Conservation (phyloP, 2,797 vertebrate species). For the Leptoclinus maculatus region DNA sequence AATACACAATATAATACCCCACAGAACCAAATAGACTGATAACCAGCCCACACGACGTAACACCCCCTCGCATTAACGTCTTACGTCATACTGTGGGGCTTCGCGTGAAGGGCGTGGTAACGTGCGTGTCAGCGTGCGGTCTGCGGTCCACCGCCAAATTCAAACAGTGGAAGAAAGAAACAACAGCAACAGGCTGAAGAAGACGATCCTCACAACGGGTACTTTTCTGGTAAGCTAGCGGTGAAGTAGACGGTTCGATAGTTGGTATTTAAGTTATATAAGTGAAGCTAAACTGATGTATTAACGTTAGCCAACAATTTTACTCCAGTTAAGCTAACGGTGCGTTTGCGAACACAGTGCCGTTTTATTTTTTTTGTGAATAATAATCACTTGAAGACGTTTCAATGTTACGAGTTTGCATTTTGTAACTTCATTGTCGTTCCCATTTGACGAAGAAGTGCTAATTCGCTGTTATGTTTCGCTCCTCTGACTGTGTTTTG, state of each 20-base stretch:
- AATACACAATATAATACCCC: too few relatives aligned
- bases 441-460: background rate
- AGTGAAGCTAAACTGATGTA: background rate
- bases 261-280: accelerated
- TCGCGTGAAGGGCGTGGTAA: constrained; percentile 54
- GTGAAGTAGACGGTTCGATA: accelerated
- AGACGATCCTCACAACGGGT: background rate
- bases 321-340: background rate
- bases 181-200: background rate
- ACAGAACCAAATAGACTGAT: too few relatives aligned
- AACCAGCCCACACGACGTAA: background rate
- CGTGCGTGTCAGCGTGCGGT: background rate
- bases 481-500: background rate
- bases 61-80: background rate
- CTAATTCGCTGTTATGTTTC: background rate
- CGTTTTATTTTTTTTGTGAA: background rate
- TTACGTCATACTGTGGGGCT: constrained; percentile 24
- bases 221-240: constrained; percentile 28
- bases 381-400: too few relatives aligned
- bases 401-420: background rate
- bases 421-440: background rate
- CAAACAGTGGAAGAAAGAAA: constrained; percentile 76
- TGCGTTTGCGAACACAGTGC: background rate
- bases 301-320: background rate
- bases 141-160: constrained; percentile 82